Evolutionary conservation across 2,113 vertebrate genomes (phyloP).

Genomic region (Asarcornis scutulata): DNA sequence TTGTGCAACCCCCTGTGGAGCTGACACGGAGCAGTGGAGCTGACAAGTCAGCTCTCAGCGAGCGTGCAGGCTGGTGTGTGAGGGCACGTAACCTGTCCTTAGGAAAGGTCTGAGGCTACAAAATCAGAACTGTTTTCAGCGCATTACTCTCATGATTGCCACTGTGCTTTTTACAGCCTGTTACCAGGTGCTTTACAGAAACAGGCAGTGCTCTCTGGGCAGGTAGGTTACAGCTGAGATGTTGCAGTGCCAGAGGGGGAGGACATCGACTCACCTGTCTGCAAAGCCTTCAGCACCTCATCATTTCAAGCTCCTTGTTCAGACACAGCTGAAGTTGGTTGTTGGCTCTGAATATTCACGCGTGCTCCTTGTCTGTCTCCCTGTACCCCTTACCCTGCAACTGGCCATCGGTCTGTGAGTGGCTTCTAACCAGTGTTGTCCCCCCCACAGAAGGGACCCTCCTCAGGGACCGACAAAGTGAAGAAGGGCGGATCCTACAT

Average conservation of each 20-base stretch:
- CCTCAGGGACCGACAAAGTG: conserved; percentile 87
- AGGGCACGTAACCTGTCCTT: not conserved
- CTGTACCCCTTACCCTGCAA: not conserved
- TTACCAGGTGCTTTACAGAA: not conserved
- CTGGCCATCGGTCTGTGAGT: not conserved
- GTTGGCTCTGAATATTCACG: not conserved
- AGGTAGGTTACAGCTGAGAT: not conserved
- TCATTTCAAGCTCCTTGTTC: not conserved
- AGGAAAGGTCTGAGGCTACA: not conserved
- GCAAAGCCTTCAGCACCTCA: not conserved
- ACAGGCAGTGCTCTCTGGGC: not conserved
- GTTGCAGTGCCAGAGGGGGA: not conserved
- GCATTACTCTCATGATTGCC: not conserved
- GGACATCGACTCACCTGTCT: not conserved
- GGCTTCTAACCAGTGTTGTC: not conserved
- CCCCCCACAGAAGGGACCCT: conserved; percentile 83
- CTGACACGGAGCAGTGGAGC: not conserved
- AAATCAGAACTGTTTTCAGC: rapidly evolving
- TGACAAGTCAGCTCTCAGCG: not conserved
- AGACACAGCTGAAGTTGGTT: not conserved
- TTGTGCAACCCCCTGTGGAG: not conserved
- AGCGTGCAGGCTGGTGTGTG: rapidly evolving
- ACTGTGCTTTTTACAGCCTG: not conserved
- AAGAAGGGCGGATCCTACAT: conserved; percentile 99
- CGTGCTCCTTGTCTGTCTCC: not conserved